These are phyloP conservation scores for Cosmorhoe ocellata DNA, from an alignment of 2,888 invertebrate species.

Conservation along the genomic window DNA sequence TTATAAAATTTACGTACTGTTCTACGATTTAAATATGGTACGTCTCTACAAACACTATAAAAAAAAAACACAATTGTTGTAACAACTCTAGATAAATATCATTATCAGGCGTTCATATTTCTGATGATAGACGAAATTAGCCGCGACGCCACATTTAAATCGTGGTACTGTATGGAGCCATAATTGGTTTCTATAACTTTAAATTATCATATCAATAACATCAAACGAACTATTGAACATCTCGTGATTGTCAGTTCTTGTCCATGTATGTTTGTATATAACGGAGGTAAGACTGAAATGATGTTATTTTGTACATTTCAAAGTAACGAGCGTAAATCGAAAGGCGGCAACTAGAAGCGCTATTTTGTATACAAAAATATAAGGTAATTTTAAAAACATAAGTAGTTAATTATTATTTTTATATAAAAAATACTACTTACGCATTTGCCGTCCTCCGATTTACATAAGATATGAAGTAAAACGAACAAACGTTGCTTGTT, in stretches of 20 bases:
- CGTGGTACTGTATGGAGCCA: too few relatives aligned
- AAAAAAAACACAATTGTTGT: too few relatives aligned
- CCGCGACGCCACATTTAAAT: too few relatives aligned
- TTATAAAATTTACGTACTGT: too few relatives aligned
- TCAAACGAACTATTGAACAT: conserved; percentile 19
- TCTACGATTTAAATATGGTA: too few relatives aligned
- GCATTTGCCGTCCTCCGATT: background rate
- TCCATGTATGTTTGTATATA: conserved; percentile 73
- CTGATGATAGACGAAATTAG: too few relatives aligned
- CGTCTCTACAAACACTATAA: too few relatives aligned
- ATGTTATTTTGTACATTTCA: conserved; percentile 40
- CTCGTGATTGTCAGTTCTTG: conserved; percentile 38
- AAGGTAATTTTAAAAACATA: background rate
- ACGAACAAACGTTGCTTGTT: background rate
- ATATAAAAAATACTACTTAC: background rate
- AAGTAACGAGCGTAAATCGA: conserved; percentile 6
- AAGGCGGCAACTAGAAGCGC: background rate
- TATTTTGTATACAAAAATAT: background rate
- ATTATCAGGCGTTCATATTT: too few relatives aligned
- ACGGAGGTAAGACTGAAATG: conserved; percentile 73
- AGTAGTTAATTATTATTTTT: too few relatives aligned
- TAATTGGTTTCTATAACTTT: too few relatives aligned
- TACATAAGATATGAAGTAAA: background rate
- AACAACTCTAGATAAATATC: too few relatives aligned
- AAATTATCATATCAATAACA: conserved; percentile 16